Percentiles rank a stretch among this genome's conserved stretches.
Evolutionary conservation across 1,140 invertebrate genomes (phyloP).

Genomic region (Scylla paramamosain): DNA sequence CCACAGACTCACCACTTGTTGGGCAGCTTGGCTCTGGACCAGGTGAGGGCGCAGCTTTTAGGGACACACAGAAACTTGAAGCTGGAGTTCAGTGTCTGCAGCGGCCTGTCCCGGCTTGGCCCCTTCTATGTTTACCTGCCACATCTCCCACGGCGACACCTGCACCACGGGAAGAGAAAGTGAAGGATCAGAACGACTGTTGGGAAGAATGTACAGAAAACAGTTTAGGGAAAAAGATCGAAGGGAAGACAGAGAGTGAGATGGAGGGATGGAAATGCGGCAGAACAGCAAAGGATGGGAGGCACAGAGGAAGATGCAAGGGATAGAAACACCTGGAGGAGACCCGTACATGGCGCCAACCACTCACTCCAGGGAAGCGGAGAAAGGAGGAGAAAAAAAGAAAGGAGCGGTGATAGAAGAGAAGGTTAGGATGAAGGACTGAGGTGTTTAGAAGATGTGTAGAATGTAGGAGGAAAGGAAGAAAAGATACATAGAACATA

Average conservation of each 20-base stretch:
- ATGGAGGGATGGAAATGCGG: neutral
- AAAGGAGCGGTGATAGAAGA: neutral
- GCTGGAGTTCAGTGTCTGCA: constrained; percentile 9
- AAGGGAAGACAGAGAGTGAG: constrained; percentile 25
- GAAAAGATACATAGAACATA: too few species aligned
- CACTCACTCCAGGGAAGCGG: too few species aligned
- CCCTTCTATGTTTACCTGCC: constrained; percentile 41
- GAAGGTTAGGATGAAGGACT: too few species aligned
- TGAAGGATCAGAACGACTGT: neutral
- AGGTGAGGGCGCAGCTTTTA: constrained; percentile 51
- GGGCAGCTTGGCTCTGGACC: constrained; percentile 42
- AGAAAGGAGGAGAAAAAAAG: too few species aligned
- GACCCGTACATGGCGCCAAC: too few species aligned
- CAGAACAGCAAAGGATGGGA: too few species aligned
- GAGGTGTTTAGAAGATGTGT: too few species aligned
- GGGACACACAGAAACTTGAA: constrained; percentile 61
- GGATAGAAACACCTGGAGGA: too few species aligned
- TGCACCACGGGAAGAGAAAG: neutral
- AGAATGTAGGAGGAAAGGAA: too few species aligned
- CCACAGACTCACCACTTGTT: neutral
- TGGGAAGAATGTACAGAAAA: too few species aligned
- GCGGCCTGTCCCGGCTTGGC: neutral
- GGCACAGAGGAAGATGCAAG: too few species aligned
- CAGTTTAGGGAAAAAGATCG: neutral
- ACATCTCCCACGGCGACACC: constrained; percentile 64